phyloP scores from a whole-genome alignment of 2,888 invertebrate genomes.

The Epinotia bilunana region DNA sequence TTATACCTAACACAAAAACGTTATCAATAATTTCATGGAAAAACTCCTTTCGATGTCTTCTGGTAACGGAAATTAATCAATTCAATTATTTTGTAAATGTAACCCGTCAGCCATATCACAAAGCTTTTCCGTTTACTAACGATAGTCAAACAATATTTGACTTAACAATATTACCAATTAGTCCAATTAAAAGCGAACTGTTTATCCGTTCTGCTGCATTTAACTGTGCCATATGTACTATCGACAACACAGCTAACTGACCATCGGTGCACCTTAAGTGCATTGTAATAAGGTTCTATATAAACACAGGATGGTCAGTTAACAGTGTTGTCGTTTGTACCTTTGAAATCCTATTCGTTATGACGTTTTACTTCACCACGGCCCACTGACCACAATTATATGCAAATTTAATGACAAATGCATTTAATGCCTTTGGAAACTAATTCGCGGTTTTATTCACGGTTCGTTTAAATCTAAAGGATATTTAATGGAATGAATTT shows the following conservation, averaged over 20 bases:
- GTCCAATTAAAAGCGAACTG: slow-evolving; percentile 7
- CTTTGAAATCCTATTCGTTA: neutral
- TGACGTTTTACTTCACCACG: neutral
- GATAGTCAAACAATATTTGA: slow-evolving; percentile 6
- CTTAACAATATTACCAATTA: slow-evolving; percentile 10
- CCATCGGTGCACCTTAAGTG: too few relatives aligned
- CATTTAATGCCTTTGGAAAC: slow-evolving; percentile 32
- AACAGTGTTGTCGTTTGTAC: too few relatives aligned
- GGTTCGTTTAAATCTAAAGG: neutral
- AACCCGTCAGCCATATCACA: neutral
- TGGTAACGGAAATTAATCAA: neutral
- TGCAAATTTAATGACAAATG: slow-evolving; percentile 36
- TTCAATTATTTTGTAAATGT: neutral
- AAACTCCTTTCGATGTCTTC: too few relatives aligned
- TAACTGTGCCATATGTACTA: neutral
- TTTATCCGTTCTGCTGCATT: neutral
- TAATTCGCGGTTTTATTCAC: slow-evolving; percentile 31
- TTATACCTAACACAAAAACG: too few relatives aligned
- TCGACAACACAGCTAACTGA: too few relatives aligned
- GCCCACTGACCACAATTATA: slow-evolving; percentile 19
- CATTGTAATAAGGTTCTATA: too few relatives aligned
- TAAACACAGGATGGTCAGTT: too few relatives aligned
- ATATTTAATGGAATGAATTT: neutral
- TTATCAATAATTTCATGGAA: too few relatives aligned
- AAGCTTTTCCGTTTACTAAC: neutral